Percentiles rank a stretch among this genome's conserved stretches.
These are phyloP conservation scores for Phyto melanocephala DNA, from an alignment of 2,888 invertebrate genomes.

Conservation along the genomic window DNA sequence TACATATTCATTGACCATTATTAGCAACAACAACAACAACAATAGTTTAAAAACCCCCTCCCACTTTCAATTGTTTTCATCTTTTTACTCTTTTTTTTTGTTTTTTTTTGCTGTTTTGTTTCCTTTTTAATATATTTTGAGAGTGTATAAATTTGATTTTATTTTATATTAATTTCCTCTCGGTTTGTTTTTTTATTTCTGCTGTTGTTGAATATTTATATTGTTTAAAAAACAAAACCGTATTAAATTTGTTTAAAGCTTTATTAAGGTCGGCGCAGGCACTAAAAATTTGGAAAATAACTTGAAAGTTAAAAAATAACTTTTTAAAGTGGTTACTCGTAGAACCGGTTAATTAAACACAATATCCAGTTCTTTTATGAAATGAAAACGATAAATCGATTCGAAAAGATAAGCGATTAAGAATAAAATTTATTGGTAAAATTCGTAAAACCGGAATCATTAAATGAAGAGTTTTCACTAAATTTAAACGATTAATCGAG, in stretches of 20 bases:
- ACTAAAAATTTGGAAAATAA: background rate
- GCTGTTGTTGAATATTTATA: background rate
- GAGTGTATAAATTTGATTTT: constrained; percentile 4
- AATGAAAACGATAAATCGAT: too few relatives aligned
- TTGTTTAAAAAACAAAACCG: background rate
- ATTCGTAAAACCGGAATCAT: too few relatives aligned
- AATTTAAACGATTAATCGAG: too few relatives aligned
- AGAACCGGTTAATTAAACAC: background rate
- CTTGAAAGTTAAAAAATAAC: background rate
- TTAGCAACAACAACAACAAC: constrained; percentile 45
- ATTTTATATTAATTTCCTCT: constrained; percentile 29
- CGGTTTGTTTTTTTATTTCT: background rate
- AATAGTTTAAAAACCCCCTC: background rate
- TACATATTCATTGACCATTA: constrained; percentile 65
- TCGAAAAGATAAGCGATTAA: too few relatives aligned
- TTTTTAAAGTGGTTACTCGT: background rate
- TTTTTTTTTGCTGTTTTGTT: constrained; percentile 1
- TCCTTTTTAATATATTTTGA: background rate
- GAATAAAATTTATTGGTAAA: too few relatives aligned
- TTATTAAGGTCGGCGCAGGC: background rate
- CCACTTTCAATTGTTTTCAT: background rate
- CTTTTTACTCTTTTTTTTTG: constrained; percentile 7
- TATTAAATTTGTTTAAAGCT: constrained; percentile 23
- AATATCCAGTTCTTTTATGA: too few relatives aligned
- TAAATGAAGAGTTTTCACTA: too few relatives aligned